Evolutionary conservation across 2,888 invertebrate species (phyloP), one percentile per base, ranked within the genome.

Genomic region (Salticus scenicus): DNA sequence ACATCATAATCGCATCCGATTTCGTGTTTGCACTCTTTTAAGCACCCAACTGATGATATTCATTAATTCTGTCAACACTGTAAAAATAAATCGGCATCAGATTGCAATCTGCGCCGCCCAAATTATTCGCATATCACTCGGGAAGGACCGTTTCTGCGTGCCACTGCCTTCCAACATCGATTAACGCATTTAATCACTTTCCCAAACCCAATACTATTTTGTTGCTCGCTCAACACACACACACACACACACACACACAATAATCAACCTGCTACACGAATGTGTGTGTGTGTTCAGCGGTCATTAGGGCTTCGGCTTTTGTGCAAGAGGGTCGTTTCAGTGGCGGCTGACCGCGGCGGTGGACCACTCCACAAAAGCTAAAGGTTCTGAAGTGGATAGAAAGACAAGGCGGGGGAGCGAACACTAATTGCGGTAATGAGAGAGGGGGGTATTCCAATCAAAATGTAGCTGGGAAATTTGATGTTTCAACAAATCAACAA

Each of bases 321-420:
- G 57, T 24, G 42, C n/a, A 17, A 57, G 57, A 24, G 57, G 2
- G 24, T 51, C 63, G 69, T 81, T 69, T 69, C 81, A 63, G 63
- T 75, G 71, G 82, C 31, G 82, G 82, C 82, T 82, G 82, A 82
- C 82, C 82, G 71, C 33, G 75, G 30, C 63, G 57, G 57, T 57
- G 57, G 57, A 57, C 64, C 67, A 63, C 51, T 69, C 67, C 81
- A 37, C n/a, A 41, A 28, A 31, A 30, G 24, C 41, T n/a, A 41
- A n/a, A n/a, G 24, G 57, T 24, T 57, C 24, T 57, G 24, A 24
- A 24, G 57, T 24, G 57, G 24, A 12, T 24, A 12, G 57, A 57
- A 12, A 4, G 37, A 10, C 37, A 10, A 37, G 37, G 5, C 1
- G 57, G 57, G 57, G 47, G 57, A 24, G 7, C 57, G 2, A 24